These are phyloP conservation scores for Triplophysa dalaica DNA, from an alignment of 2,113 vertebrate genomes.

Conservation along the genomic window DNA sequence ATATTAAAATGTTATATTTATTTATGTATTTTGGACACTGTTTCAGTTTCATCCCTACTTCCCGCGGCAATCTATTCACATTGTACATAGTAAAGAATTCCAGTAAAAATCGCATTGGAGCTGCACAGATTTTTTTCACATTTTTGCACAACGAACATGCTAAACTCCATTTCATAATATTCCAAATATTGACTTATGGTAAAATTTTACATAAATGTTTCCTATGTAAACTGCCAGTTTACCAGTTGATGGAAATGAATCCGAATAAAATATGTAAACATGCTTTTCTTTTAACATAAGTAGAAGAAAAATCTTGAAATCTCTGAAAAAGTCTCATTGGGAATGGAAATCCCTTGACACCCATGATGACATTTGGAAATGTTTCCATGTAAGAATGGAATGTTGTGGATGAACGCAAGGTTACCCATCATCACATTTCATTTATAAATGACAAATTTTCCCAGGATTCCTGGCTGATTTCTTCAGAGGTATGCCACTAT, in stretches of 20 bases:
- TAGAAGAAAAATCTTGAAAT: neutral
- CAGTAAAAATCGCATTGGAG: no score
- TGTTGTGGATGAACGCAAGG: slow-evolving; percentile 37
- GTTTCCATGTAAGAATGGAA: slow-evolving; percentile 54
- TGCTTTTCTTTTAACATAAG: neutral
- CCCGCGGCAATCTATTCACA: no score
- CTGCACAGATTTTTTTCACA: no score
- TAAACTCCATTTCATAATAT: neutral
- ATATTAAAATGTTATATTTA: no score
- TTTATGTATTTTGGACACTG: no score
- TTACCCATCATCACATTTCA: slow-evolving; percentile 40
- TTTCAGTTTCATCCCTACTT: no score
- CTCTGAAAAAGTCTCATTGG: slow-evolving; percentile 50
- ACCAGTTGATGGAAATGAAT: no score
- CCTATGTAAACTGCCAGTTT: no score
- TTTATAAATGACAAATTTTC: slow-evolving; percentile 53
- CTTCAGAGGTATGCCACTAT: slow-evolving; percentile 57
- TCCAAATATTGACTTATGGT: no score
- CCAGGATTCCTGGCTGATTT: slow-evolving; percentile 63
- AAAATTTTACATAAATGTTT: no score
- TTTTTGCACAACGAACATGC: neutral
- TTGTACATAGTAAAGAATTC: no score
- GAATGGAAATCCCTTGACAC: slow-evolving; percentile 51
- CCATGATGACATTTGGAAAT: slow-evolving; percentile 40
- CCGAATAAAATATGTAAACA: neutral